These are phyloP conservation scores for Crematogaster levior DNA, from an alignment of 2,888 invertebrate genomes.

Conservation along the genomic window DNA sequence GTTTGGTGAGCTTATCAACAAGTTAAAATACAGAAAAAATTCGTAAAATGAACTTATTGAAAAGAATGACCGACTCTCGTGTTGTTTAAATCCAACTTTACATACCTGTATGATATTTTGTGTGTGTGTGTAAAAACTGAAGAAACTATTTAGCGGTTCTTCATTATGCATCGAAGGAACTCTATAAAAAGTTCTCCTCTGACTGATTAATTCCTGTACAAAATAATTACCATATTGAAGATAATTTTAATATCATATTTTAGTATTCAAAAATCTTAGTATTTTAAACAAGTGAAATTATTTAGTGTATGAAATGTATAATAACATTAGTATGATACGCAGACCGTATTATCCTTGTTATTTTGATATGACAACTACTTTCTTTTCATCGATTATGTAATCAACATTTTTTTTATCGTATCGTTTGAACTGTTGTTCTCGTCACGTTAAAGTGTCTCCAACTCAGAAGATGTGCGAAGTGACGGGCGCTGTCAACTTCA, in stretches of 20 bases:
- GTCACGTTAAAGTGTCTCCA: conserved; percentile 42
- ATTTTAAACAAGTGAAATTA: not conserved
- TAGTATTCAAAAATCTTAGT: not conserved
- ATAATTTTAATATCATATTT: not conserved
- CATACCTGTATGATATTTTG: no score
- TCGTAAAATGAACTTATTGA: no score
- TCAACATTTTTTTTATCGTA: conserved; percentile 9
- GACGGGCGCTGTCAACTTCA: conserved; percentile 50
- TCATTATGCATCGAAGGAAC: not conserved
- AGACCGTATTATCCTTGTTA: no score
- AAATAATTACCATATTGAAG: not conserved
- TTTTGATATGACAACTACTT: conserved; percentile 1
- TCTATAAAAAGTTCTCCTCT: not conserved
- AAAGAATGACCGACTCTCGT: no score
- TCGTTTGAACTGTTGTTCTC: conserved; percentile 45
- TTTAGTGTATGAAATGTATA: not conserved
- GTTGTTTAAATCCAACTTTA: no score
- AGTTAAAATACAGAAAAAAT: no score
- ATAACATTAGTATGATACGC: not conserved
- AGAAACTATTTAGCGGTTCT: not conserved
- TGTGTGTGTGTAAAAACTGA: not conserved
- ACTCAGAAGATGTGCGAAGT: conserved; percentile 20
- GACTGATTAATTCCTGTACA: not conserved
- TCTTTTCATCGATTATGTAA: not conserved
- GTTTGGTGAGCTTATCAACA: no score